A percentile compares a stretch with the other conserved stretches of the same genome.
Evolutionary conservation across 1,140 invertebrate species (phyloP).

Genomic region (Halesus radiatus): DNA sequence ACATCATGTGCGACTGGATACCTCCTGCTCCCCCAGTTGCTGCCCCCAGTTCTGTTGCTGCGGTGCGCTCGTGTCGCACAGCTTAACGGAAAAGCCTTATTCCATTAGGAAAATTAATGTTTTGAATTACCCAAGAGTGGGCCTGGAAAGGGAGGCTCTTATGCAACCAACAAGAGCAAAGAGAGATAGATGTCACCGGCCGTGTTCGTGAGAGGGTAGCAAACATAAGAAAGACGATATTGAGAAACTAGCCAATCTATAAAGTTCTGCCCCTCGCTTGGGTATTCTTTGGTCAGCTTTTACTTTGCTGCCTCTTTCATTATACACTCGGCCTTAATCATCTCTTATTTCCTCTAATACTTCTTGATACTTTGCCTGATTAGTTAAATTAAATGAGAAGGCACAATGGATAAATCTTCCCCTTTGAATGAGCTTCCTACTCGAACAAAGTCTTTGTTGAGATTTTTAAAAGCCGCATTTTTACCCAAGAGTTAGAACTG

Average conservation of each 20-base stretch:
- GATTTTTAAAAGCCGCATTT: slow-evolving; percentile 1
- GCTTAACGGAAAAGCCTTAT: slow-evolving; percentile 64
- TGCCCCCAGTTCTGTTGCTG: slow-evolving; percentile 7
- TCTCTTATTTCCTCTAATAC: slow-evolving; percentile 46
- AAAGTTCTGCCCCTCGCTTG: slow-evolving; percentile 41
- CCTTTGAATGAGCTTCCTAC: slow-evolving; percentile 7
- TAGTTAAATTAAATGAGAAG: slow-evolving; percentile 55
- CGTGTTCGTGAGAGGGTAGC: slow-evolving; percentile 34
- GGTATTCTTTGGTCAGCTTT: slow-evolving; percentile 47
- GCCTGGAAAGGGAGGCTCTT: slow-evolving; percentile 37
- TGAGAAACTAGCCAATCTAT: slow-evolving; percentile 56
- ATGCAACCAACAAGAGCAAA: slow-evolving; percentile 31
- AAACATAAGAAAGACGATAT: slow-evolving; percentile 51
- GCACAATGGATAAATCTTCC: slow-evolving; percentile 32
- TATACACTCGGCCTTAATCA: slow-evolving; percentile 50
- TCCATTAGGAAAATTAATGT: slow-evolving; percentile 71
- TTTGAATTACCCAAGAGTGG: slow-evolving; percentile 61
- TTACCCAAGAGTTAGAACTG: background rate
- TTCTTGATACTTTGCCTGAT: slow-evolving; percentile 48
- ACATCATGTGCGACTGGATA: slow-evolving; percentile 20
- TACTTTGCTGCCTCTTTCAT: slow-evolving; percentile 44
- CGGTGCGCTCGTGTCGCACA: slow-evolving; percentile 61
- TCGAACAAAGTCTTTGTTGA: slow-evolving; percentile 17
- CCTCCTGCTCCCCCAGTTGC: background rate
- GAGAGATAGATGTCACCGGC: slow-evolving; percentile 48